Percentiles rank a stretch among this genome's conserved stretches.
phyloP scores from a whole-genome alignment of 2,113 vertebrate genomes.

The Gavialis gangeticus region DNA sequence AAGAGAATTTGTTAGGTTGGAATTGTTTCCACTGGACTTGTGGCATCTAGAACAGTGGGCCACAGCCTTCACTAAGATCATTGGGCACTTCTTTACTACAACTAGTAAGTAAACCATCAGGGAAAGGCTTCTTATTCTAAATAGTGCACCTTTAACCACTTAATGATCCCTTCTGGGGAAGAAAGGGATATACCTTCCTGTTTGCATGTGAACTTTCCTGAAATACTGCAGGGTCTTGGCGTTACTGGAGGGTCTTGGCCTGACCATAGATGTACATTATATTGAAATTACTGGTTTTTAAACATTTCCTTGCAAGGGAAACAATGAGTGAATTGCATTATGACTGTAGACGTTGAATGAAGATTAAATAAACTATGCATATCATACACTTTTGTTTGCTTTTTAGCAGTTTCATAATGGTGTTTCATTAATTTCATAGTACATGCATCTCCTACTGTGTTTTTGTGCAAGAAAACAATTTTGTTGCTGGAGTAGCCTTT shows the following conservation, averaged over 20 bases:
- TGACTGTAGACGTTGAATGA: constrained; percentile 66
- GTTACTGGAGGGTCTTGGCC: constrained; percentile 50
- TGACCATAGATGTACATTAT: constrained; percentile 57
- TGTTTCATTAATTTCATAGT: background rate
- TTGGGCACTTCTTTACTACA: background rate
- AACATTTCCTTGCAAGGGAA: constrained; percentile 39
- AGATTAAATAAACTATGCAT: constrained; percentile 80
- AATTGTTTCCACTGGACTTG: background rate
- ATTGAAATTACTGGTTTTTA: constrained; percentile 27
- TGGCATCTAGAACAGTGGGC: background rate
- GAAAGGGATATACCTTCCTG: constrained; percentile 25
- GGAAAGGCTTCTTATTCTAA: constrained; percentile 50
- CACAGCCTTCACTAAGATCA: background rate
- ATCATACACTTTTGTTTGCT: constrained; percentile 40
- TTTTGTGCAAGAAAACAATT: background rate
- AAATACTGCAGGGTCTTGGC: constrained; percentile 45
- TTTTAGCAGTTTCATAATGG: background rate
- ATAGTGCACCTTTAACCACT: constrained; percentile 58
- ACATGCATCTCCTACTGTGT: fast-evolving
- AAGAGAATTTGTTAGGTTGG: background rate
- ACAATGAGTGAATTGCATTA: constrained; percentile 47
- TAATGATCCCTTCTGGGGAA: constrained; percentile 50
- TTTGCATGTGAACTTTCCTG: constrained; percentile 37
- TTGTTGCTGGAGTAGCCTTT: background rate
- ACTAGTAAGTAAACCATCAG: background rate